phyloP scores from a whole-genome alignment of 2,888 invertebrate species.

The Smittia sp. region DNA sequence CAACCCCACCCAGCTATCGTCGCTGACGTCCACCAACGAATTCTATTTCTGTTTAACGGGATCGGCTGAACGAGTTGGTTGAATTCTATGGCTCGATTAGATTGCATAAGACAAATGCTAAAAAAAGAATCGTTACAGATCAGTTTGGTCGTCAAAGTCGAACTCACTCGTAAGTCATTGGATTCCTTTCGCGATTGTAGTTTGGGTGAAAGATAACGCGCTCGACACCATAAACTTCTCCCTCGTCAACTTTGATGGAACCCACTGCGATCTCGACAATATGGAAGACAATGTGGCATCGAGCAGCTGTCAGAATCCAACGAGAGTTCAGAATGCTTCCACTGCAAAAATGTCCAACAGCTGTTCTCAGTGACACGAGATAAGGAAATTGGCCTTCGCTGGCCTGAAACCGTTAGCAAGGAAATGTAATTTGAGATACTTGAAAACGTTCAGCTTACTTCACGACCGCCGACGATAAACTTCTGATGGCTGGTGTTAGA shows the following conservation, averaged over 20 bases:
- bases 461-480: not conserved
- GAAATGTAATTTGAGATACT: not conserved
- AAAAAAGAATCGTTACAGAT: not conserved
- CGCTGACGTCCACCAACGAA: not conserved
- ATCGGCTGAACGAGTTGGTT: slow-evolving; percentile 5
- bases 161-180: not conserved
- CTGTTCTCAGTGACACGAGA: not conserved
- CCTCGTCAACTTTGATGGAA: not conserved
- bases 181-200: not conserved
- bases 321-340: not conserved
- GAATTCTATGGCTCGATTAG: not conserved
- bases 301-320: not conserved
- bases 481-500: too few species aligned
- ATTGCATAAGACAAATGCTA: not conserved
- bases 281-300: not conserved
- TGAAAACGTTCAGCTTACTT: not conserved
- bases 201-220: not conserved
- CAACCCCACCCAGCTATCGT: not conserved
- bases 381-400: not conserved
- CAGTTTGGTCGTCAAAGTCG: not conserved
- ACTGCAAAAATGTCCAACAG: not conserved
- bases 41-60: not conserved
- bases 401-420: not conserved
- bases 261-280: not conserved
- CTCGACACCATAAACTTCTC: not conserved